Evolutionary conservation across 2,113 vertebrate species (phyloP), one percentile per base, ranked within the genome.

Genomic region (Alouatta palliata): DNA sequence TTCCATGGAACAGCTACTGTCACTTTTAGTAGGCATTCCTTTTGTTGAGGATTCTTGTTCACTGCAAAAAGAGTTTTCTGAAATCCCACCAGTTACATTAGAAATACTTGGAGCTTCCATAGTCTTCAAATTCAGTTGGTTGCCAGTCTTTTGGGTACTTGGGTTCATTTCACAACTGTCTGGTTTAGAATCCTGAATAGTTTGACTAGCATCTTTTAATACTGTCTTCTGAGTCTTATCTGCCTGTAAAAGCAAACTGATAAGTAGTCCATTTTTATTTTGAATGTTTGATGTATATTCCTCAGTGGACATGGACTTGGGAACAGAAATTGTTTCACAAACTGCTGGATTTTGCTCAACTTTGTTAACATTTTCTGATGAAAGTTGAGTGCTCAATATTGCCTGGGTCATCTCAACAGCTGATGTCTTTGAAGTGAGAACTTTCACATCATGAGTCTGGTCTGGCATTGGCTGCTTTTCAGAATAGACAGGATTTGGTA

Each of bases 1-100:
- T 97, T 99, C 99, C 91, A 97, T 21, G 47, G 98, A 98, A 91
- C 91, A 98, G 49, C 3, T 82, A 30, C 16, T 87, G 56, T 13
- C 68, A 49, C 79, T 95, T 82, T 89, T 88, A 82, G 43, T 73
- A 90, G 76, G 5, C 30, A 71, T 88, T 83, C 80, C 96, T 95
- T 83, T 47, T 76, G 49, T 0, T 0, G 94, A 45, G 0, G 0
- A 0, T 12, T 94, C 93, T 30, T 83, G 76, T 9, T 95, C 43
- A 49, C 37, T 21, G 45, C 32, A 66, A 82, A 64, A 8, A 14
- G 54, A 73, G 54, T 30, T 92, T 88, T 85, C 82, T 56, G 94
- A 93, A 13, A 64, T 32, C n/a, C 49, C 5, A 52, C 61, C 19
- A 81, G 37, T 80, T 77, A 12, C 45, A 37, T 90, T n/a, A 85